Conservation (phyloP, 1,140 invertebrate genomes). For the Delia radicum region DNA sequence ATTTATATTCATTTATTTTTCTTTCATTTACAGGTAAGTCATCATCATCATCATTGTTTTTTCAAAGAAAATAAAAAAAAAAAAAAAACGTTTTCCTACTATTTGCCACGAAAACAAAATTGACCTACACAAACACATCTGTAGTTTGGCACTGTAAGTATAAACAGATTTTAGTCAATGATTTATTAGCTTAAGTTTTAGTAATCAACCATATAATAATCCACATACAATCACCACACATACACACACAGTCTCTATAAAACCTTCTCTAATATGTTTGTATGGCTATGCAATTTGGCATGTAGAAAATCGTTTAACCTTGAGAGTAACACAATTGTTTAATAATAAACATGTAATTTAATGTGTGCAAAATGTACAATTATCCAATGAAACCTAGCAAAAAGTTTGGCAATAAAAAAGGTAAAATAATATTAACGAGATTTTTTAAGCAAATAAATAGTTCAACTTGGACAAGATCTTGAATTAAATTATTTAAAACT, state of each 20-base stretch:
- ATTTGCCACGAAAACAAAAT: neutral
- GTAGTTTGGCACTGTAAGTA: neutral
- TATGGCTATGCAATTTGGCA: neutral
- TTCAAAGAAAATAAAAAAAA: neutral
- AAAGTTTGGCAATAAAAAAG: too few species aligned
- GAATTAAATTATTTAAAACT: too few species aligned
- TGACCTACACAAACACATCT: neutral
- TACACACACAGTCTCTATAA: neutral
- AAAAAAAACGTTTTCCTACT: neutral
- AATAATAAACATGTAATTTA: neutral
- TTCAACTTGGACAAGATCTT: too few species aligned
- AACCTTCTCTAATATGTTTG: neutral
- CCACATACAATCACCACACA: neutral
- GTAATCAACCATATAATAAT: conserved; percentile 8
- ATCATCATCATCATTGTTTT: neutral
- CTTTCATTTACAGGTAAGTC: conserved; percentile 16
- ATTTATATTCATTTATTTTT: neutral
- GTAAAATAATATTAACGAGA: too few species aligned
- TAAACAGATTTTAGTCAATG: conserved; percentile 14
- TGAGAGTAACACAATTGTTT: neutral
- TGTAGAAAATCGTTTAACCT: conserved; percentile 4
- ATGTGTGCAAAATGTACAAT: neutral
- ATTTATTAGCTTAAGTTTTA: conserved; percentile 20
- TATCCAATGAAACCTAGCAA: too few species aligned
- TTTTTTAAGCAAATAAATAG: too few species aligned